Conservation (phyloP, 2,888 invertebrate genomes). For the Cepaea hortensis region DNA sequence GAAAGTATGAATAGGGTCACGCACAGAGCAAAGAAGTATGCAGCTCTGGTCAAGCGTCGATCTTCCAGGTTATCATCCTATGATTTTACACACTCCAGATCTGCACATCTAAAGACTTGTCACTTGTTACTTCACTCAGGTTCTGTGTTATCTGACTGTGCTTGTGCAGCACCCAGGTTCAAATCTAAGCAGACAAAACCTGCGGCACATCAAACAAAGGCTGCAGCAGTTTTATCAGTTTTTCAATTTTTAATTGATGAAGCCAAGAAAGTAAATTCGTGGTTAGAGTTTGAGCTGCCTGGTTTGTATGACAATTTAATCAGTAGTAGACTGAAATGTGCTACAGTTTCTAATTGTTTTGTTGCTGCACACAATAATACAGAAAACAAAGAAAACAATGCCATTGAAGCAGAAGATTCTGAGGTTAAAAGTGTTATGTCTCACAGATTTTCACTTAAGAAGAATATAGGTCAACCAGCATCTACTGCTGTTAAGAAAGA, state of each 20-base stretch:
- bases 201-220: slow-evolving; percentile 49
- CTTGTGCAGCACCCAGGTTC: neutral
- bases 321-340: neutral
- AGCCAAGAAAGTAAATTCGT: slow-evolving; percentile 55
- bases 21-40: slow-evolving; percentile 26
- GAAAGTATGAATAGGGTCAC: neutral
- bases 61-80: slow-evolving; percentile 52
- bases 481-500: neutral
- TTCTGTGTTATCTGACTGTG: neutral
- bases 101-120: neutral
- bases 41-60: slow-evolving; percentile 50
- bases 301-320: slow-evolving; percentile 5
- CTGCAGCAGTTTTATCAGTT: slow-evolving; percentile 60
- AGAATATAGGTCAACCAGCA: neutral
- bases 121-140: neutral
- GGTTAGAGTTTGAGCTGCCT: slow-evolving; percentile 55
- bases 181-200: neutral
- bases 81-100: neutral
- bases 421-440: neutral
- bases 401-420: neutral
- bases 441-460: neutral
- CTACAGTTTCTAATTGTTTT: neutral
- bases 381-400: neutral
- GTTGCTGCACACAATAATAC: neutral
- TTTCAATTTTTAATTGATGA: slow-evolving; percentile 68